Conservation (phyloP, 92 coral and sea anemone genomes). For the Desmophyllum pertusum region DNA sequence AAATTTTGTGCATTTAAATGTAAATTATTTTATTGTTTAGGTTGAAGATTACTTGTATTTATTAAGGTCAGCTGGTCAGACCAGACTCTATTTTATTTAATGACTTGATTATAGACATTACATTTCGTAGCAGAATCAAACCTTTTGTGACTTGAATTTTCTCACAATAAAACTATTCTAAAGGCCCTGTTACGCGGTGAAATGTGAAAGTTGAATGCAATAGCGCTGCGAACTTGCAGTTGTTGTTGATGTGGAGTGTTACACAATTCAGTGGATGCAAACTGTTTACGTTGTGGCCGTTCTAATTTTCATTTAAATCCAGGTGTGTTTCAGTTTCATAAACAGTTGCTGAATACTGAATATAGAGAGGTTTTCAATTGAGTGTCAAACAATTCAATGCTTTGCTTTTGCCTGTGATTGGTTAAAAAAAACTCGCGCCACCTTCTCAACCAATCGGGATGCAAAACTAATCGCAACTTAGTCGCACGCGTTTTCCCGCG, state of each 20-base stretch:
- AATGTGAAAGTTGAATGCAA: not conserved
- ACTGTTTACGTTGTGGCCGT: not conserved
- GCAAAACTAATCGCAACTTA: too few species aligned
- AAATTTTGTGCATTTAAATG: constrained; percentile 7
- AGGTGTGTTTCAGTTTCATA: not conserved
- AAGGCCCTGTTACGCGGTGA: not conserved
- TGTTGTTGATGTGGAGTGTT: not conserved
- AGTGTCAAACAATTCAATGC: too few species aligned
- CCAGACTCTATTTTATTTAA: constrained; percentile 21
- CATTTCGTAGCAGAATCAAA: not conserved
- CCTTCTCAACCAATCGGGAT: too few species aligned
- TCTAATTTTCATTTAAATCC: not conserved
- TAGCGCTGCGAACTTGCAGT: not conserved
- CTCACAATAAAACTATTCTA: not conserved
- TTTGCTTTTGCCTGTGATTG: too few species aligned
- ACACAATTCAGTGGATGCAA: not conserved
- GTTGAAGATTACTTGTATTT: constrained; percentile 21
- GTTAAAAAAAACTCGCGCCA: too few species aligned
- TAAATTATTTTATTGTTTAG: not conserved
- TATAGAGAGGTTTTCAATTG: too few species aligned
- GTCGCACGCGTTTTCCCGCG: too few species aligned
- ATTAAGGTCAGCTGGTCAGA: constrained; percentile 49
- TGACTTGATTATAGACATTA: not conserved
- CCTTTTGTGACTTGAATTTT: not conserved
- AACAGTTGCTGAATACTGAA: too few species aligned